These are phyloP conservation scores for Hemicordylus capensis DNA, from an alignment of 2,113 vertebrate species.

Conservation along the genomic window DNA sequence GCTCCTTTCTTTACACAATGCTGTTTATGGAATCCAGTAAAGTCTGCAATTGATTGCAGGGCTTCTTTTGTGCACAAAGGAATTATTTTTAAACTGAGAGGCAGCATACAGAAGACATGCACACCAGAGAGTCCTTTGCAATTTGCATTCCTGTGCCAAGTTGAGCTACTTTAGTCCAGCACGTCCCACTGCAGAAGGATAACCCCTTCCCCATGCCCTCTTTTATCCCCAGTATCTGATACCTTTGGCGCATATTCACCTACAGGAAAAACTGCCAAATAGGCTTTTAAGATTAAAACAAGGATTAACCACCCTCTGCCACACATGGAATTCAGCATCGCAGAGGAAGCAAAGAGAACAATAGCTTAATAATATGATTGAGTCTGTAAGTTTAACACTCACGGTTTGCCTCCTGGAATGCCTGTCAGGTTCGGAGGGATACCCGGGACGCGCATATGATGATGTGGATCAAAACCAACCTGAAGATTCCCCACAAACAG, in stretches of 20 bases:
- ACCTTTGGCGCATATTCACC: neutral
- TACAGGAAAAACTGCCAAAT: conserved; percentile 35
- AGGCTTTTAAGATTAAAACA: conserved; percentile 40
- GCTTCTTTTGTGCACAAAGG: conserved; percentile 48
- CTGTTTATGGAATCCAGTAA: conserved; percentile 43
- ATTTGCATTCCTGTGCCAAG: conserved; percentile 44
- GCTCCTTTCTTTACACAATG: conserved; percentile 37
- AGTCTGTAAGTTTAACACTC: conserved; percentile 70
- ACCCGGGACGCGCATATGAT: conserved; percentile 87
- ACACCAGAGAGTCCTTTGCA: conserved; percentile 37
- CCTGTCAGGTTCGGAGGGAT: conserved; percentile 86
- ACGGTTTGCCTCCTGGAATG: conserved; percentile 90
- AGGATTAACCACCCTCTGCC: conserved; percentile 7
- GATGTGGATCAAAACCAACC: conserved; percentile 90
- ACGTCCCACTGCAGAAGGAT: conserved; percentile 22
- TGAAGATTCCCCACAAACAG: conserved; percentile 66
- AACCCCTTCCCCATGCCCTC: conserved; percentile 32
- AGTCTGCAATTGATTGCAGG: conserved; percentile 52
- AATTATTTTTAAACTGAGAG: conserved; percentile 47
- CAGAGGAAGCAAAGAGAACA: conserved; percentile 34
- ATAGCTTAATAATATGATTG: conserved; percentile 48
- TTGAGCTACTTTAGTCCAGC: conserved; percentile 15
- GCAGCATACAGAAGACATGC: conserved; percentile 22
- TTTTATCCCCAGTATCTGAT: conserved; percentile 18
- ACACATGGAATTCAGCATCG: conserved; percentile 28